Percentiles rank a stretch among this genome's conserved stretches.
These are phyloP conservation scores for Leptoclinus maculatus DNA, from an alignment of 2,797 vertebrate genomes.

Conservation along the genomic window DNA sequence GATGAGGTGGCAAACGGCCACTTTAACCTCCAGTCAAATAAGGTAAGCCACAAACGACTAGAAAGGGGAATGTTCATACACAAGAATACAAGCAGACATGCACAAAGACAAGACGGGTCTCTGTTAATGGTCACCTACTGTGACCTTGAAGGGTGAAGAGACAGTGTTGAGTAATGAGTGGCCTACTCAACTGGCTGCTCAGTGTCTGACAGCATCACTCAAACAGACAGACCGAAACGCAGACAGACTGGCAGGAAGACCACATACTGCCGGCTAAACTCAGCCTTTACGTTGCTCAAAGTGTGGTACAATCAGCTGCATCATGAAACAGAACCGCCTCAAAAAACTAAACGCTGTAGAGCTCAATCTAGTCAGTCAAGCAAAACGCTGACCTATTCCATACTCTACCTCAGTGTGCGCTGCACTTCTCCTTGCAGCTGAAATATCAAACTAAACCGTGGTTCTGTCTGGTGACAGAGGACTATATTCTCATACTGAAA, in stretches of 20 bases:
- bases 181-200: conserved; percentile 29
- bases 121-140: conserved; percentile 33
- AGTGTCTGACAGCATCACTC: conserved; percentile 38
- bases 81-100: conserved; percentile 25
- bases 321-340: conserved; percentile 44
- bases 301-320: conserved; percentile 52
- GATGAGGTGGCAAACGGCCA: conserved; percentile 20
- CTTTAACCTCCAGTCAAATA: conserved; percentile 29
- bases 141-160: conserved; percentile 65
- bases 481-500: neutral
- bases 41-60: conserved; percentile 16
- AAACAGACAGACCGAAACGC: conserved; percentile 18
- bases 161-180: conserved; percentile 58
- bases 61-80: neutral
- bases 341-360: conserved; percentile 1
- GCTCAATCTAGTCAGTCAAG: conserved; percentile 34
- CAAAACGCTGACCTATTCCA: conserved; percentile 40
- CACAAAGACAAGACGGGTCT: conserved; percentile 15
- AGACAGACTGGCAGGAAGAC: conserved; percentile 42
- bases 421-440: conserved; percentile 25
- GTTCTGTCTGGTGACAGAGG: neutral
- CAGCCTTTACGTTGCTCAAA: conserved; percentile 33
- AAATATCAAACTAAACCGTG: conserved; percentile 24
- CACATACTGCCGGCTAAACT: conserved; percentile 48
- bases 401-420: conserved; percentile 9